A percentile compares a stretch with the other conserved stretches of the same genome.
These are phyloP conservation scores for Poecilia gillii DNA, from an alignment of 2,797 vertebrate genomes.

Conservation along the genomic window DNA sequence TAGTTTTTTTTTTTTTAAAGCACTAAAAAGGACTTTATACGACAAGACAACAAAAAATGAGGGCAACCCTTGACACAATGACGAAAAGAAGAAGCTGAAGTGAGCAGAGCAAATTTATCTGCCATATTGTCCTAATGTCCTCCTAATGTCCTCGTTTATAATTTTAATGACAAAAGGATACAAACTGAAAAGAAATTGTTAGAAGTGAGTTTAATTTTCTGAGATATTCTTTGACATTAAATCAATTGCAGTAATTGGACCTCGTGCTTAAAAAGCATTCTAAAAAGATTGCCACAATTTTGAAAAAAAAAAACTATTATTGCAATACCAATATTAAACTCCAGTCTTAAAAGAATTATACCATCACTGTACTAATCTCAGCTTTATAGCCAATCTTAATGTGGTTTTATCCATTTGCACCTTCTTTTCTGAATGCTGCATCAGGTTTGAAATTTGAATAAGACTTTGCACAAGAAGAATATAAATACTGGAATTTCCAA, in stretches of 20 bases:
- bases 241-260: too few species aligned
- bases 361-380: background rate
- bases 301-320: background rate
- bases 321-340: too few species aligned
- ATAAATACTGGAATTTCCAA: too few species aligned
- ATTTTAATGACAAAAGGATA: background rate
- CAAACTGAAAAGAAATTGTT: background rate
- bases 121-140: background rate
- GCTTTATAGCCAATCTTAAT: background rate
- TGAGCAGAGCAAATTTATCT: slow-evolving; percentile 5
- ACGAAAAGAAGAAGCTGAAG: background rate
- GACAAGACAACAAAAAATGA: background rate
- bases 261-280: background rate
- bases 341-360: background rate
- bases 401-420: background rate
- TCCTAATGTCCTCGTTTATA: too few species aligned
- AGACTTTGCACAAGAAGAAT: background rate
- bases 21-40: background rate
- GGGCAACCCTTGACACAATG: background rate
- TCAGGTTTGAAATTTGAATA: background rate
- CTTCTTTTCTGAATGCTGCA: background rate
- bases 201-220: too few species aligned
- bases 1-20: background rate
- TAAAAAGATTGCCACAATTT: background rate
- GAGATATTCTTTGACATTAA: too few species aligned